Base-by-base conservation (phyloP, 2,888 invertebrate species). In the Drosophila birchii region DNA sequence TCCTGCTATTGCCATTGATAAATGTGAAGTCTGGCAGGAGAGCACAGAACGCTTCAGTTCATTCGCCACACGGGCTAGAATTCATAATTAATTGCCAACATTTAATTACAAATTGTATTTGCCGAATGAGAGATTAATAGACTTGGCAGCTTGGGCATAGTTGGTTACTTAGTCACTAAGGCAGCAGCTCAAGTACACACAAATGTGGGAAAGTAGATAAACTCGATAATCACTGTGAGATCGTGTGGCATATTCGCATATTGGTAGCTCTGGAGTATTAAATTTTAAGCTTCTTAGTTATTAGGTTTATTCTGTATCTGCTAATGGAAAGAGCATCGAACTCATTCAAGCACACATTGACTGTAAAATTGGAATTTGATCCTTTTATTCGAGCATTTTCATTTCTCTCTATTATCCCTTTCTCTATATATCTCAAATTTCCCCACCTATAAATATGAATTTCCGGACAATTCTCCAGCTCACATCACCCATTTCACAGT, bases 401-500 rank as follows among this genome's bases (percentile, higher is more conserved):
- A n/a, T 54, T 23, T 53, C 53, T n/a, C 7, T 54, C 7, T 39
- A n/a, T n/a, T 60, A 56, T 41, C 39, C 23, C 34, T 14, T 18
- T 51, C 20, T 16, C 26, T 16, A 36, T 53, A 36, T 26, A 29
- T 14, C 11, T 14, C 14, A 2, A 18, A 16, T 16, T 36, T 18
- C 23, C 41, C 8, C 9, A 1, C 29, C 23, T 38, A 64, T 66
- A 64, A 64, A 64, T 66, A 51, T 64, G 67, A 49, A 43, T 56
- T 69, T 81, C 34, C 26, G 8, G 49, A 3, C 11, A 12, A 26
- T 62, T 63, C 23, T 34, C 29, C 38, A 32, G 53, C 44, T 45
- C 29, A 39, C 44, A 29, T 66, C 51, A 64, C 43, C 57, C 75
- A 72, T 75, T 80, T 76, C 68, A 69, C 78, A 80, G 76, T 73